Percentiles rank a stretch among this genome's conserved stretches.
Conservation (phyloP, 2,113 vertebrate genomes). For the Acinonyx jubatus region DNA sequence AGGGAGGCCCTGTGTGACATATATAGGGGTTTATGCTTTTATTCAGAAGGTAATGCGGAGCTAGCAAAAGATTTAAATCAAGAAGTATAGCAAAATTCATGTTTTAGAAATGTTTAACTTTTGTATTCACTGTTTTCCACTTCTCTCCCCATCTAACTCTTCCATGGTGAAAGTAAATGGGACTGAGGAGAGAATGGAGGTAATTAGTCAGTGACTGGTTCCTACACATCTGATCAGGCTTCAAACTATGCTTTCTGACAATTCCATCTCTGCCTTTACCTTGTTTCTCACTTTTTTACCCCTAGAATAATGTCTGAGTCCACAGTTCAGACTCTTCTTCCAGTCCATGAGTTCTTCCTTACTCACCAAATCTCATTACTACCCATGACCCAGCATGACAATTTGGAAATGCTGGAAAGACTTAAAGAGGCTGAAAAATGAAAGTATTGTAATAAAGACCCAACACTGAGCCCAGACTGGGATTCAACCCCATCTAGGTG, state of each 20-base stretch:
- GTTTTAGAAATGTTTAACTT: neutral
- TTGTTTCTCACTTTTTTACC: neutral
- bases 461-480: neutral
- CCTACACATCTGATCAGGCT: neutral
- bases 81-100: neutral
- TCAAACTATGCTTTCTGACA: neutral
- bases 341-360: neutral
- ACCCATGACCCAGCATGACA: neutral
- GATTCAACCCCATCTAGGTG: neutral
- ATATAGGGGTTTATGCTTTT: neutral
- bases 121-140: neutral
- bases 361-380: slow-evolving; percentile 38
- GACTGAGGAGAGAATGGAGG: neutral
- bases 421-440: neutral
- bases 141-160: neutral
- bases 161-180: neutral
- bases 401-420: neutral
- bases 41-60: neutral
- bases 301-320: neutral
- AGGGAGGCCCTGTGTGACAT: neutral
- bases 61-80: neutral
- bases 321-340: slow-evolving; percentile 6
- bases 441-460: neutral
- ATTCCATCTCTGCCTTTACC: neutral
- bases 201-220: neutral